A percentile compares a stretch with the other conserved stretches of the same genome.
These are phyloP conservation scores for Centropristis striata DNA, from an alignment of 2,113 vertebrate species.

Conservation along the genomic window DNA sequence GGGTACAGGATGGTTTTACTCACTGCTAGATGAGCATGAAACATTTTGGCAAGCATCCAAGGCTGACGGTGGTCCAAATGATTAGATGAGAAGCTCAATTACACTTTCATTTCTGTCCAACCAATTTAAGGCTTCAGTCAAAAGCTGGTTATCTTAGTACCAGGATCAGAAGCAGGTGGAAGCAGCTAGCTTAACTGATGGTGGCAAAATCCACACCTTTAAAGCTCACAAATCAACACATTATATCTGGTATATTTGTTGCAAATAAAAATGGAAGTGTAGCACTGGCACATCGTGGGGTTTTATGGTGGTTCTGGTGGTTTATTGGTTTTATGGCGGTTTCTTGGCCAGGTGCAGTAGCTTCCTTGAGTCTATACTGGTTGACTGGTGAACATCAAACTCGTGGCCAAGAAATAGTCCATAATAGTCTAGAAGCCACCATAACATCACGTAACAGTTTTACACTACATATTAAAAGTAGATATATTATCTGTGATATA, in stretches of 20 bases:
- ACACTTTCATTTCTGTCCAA: neutral
- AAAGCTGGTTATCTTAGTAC: neutral
- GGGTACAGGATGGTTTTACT: neutral
- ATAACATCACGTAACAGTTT: too few relatives aligned
- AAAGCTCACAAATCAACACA: neutral
- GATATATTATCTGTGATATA: neutral
- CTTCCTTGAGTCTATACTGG: neutral
- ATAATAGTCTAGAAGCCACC: neutral
- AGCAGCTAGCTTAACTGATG: neutral
- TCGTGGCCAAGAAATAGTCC: neutral
- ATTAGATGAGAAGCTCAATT: neutral
- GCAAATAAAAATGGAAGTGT: neutral
- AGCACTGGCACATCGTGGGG: too few relatives aligned
- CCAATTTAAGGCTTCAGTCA: neutral
- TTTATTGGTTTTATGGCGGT: too few relatives aligned
- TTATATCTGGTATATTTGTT: too few relatives aligned
- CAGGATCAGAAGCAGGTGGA: neutral
- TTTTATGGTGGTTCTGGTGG: too few relatives aligned
- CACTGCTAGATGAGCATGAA: neutral
- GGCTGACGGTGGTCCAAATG: conserved; percentile 2
- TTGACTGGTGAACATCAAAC: neutral
- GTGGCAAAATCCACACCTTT: neutral
- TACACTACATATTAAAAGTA: neutral
- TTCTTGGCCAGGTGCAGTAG: neutral
- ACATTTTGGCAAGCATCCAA: neutral